phyloP scores from a whole-genome alignment of 2,113 vertebrate genomes.

The Lasiurus borealis region DNA sequence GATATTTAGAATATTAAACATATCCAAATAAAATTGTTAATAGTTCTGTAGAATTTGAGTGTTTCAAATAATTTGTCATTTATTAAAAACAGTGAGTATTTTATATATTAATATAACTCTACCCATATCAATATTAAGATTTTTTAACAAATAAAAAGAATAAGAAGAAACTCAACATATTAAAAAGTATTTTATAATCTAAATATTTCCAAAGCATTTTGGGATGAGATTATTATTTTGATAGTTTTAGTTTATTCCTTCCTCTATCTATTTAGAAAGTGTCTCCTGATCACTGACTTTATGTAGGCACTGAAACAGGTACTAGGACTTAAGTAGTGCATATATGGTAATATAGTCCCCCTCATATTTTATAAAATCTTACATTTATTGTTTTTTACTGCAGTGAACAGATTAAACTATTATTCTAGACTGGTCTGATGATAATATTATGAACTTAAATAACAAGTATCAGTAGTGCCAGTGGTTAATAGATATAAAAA shows the following conservation, averaged over 20 bases:
- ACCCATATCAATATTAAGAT: background rate
- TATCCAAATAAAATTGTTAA: background rate
- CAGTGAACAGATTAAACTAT: conserved; percentile 14
- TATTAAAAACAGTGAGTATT: background rate
- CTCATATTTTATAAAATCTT: background rate
- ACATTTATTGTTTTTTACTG: background rate
- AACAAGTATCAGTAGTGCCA: background rate
- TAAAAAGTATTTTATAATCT: conserved; percentile 4
- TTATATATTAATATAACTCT: background rate
- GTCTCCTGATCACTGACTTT: background rate
- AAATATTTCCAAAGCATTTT: background rate
- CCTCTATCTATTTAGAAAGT: background rate
- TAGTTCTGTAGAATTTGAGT: background rate
- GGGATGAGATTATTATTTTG: background rate
- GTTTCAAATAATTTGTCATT: background rate
- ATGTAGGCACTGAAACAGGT: background rate
- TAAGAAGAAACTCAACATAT: background rate
- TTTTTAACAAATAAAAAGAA: background rate
- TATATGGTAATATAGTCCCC: background rate
- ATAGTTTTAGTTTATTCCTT: background rate
- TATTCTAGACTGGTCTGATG: background rate
- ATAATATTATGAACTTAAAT: background rate
- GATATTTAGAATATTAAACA: background rate
- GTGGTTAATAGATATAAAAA: background rate
- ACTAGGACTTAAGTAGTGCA: background rate